phyloP scores from a whole-genome alignment of 2,888 invertebrate species.

The Drosophila parthenogenetica region DNA sequence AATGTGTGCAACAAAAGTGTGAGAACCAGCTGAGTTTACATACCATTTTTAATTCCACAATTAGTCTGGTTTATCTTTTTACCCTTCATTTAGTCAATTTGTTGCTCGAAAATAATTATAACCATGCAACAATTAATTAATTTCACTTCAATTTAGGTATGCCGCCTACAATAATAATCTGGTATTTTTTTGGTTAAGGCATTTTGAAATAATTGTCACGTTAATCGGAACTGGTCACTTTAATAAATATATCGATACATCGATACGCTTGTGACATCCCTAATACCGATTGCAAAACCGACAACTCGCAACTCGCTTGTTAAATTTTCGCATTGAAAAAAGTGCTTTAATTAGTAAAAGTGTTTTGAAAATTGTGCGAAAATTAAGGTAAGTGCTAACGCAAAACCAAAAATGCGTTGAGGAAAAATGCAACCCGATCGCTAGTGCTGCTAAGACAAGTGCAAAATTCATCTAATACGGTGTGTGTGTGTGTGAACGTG shows the following conservation, averaged over 20 bases:
- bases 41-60: no score
- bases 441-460: slow-evolving; percentile 35
- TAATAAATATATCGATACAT: slow-evolving; percentile 33
- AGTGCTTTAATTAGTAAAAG: slow-evolving; percentile 68
- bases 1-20: no score
- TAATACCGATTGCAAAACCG: slow-evolving; percentile 64
- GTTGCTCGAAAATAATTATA: no score
- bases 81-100: no score
- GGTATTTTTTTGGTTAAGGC: slow-evolving; percentile 22
- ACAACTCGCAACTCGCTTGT: slow-evolving; percentile 64
- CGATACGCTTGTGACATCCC: slow-evolving; percentile 47
- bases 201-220: slow-evolving; percentile 4
- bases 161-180: background rate
- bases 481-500: slow-evolving; percentile 33
- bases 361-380: slow-evolving; percentile 67
- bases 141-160: no score
- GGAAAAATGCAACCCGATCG: slow-evolving; percentile 21
- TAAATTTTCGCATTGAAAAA: slow-evolving; percentile 67
- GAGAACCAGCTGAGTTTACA: no score
- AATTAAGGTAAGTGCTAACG: slow-evolving; percentile 58
- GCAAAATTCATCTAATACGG: slow-evolving; percentile 56
- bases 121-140: no score
- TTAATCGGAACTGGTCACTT: slow-evolving; percentile 19
- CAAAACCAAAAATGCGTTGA: slow-evolving; percentile 20
- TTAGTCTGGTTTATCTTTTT: no score